phyloP scores from a whole-genome alignment of 1,140 invertebrate species.

The Zaprionus camerounensis region DNA sequence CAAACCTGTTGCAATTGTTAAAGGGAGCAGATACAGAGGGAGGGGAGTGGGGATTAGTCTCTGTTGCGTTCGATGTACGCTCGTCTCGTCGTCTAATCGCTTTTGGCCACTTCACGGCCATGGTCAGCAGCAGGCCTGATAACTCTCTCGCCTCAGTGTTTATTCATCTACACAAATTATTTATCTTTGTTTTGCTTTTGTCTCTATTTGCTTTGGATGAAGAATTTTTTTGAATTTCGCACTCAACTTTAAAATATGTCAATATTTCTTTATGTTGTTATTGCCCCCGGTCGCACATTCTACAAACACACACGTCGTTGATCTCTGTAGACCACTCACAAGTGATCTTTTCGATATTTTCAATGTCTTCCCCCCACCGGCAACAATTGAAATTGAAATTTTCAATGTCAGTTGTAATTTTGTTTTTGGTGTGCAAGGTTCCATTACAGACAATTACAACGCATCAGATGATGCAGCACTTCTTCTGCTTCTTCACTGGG shows the following conservation, averaged over 20 bases:
- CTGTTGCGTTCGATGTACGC: slow-evolving; percentile 3
- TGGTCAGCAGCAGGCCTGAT: slow-evolving; percentile 4
- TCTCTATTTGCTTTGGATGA: slow-evolving; percentile 43
- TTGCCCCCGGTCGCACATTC: slow-evolving; percentile 50
- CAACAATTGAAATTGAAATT: slow-evolving; percentile 35
- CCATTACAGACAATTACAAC: slow-evolving; percentile 34
- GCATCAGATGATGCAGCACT: slow-evolving; percentile 44
- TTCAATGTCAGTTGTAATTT: slow-evolving; percentile 57
- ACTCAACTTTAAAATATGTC: slow-evolving; percentile 69
- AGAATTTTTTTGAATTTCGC: slow-evolving; percentile 49
- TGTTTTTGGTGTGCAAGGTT: slow-evolving; percentile 22
- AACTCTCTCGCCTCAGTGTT: slow-evolving; percentile 1
- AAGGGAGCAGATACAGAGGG: neutral
- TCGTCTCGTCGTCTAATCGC: slow-evolving; percentile 26
- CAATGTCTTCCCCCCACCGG: slow-evolving; percentile 23
- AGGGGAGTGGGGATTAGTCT: neutral
- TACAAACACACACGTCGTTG: slow-evolving; percentile 53
- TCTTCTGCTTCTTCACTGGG: slow-evolving; percentile 14
- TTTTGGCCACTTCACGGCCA: slow-evolving; percentile 40
- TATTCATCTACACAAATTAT: slow-evolving; percentile 26
- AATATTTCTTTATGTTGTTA: slow-evolving; percentile 57
- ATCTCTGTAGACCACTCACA: slow-evolving; percentile 29
- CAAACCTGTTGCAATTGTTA: slow-evolving; percentile 42
- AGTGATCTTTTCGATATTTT: slow-evolving; percentile 6
- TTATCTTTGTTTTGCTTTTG: slow-evolving; percentile 25